A percentile compares a stretch with the other conserved stretches of the same genome.
Conservation (phyloP, 2,113 vertebrate genomes). For the Cynoglossus semilaevis region DNA sequence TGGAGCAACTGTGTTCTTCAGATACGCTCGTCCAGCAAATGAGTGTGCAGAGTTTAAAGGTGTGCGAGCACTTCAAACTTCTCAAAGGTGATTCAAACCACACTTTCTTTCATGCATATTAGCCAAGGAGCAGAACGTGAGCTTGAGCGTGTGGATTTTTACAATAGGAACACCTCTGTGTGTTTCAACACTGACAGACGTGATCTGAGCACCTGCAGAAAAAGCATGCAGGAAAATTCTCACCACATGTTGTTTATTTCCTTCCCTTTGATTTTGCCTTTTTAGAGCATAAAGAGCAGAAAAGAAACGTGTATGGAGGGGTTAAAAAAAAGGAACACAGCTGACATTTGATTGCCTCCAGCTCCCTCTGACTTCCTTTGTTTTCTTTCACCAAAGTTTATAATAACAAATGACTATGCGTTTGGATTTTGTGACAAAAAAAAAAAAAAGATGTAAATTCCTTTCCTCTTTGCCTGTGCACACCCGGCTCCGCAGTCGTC, state of each 20-base stretch:
- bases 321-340: constrained; percentile 29
- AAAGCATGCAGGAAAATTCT: constrained; percentile 31
- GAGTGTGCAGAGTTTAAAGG: constrained; percentile 46
- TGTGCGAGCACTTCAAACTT: constrained; percentile 41
- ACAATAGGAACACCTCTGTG: constrained; percentile 14
- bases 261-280: constrained; percentile 5
- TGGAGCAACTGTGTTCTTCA: constrained; percentile 42
- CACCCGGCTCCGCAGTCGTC: neutral
- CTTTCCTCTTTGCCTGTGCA: neutral
- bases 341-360: constrained; percentile 14
- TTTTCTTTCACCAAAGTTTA: neutral
- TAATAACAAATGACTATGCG: constrained; percentile 14
- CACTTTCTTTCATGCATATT: constrained; percentile 31
- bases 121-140: constrained; percentile 13
- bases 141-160: constrained; percentile 10
- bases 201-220: constrained; percentile 14
- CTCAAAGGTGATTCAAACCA: constrained; percentile 26
- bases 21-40: constrained; percentile 51
- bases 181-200: constrained; percentile 29
- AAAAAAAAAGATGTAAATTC: neutral
- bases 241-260: constrained; percentile 16
- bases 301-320: constrained; percentile 17
- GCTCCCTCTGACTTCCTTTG: neutral
- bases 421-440: neutral
- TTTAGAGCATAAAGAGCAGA: constrained; percentile 23